Evolutionary conservation across 2,113 vertebrate genomes (phyloP).

Genomic region (Bucco capensis): DNA sequence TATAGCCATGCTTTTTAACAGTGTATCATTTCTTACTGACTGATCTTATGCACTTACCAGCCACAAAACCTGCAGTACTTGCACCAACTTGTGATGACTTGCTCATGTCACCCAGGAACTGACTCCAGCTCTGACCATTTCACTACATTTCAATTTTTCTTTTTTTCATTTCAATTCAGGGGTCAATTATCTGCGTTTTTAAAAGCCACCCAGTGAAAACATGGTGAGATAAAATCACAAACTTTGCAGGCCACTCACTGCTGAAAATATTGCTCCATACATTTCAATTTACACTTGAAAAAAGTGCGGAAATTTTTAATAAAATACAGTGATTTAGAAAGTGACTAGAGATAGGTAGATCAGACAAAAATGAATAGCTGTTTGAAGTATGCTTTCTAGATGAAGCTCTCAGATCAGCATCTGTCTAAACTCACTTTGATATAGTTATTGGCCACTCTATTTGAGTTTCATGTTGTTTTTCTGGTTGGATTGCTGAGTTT

Average conservation of each 20-base stretch:
- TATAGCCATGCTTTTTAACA: background rate
- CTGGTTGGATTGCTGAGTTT: background rate
- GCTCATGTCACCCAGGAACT: background rate
- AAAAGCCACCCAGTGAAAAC: background rate
- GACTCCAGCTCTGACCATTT: background rate
- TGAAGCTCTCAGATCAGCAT: background rate
- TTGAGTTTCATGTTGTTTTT: background rate
- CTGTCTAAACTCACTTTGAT: background rate
- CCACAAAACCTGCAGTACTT: background rate
- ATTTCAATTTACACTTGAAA: background rate
- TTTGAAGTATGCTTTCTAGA: constrained; percentile 6
- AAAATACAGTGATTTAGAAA: background rate
- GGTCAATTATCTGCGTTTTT: background rate
- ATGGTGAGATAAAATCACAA: background rate
- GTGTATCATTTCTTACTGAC: background rate
- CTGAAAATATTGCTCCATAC: background rate
- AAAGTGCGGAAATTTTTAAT: background rate
- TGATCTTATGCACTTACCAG: background rate
- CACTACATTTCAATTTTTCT: background rate
- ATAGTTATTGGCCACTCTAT: background rate
- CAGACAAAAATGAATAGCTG: background rate
- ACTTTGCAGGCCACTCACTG: background rate
- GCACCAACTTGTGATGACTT: background rate
- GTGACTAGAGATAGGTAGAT: background rate
- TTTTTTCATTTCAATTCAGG: background rate